Base-by-base conservation (phyloP, 2,888 invertebrate species). In the Iselma pallidipennis region DNA sequence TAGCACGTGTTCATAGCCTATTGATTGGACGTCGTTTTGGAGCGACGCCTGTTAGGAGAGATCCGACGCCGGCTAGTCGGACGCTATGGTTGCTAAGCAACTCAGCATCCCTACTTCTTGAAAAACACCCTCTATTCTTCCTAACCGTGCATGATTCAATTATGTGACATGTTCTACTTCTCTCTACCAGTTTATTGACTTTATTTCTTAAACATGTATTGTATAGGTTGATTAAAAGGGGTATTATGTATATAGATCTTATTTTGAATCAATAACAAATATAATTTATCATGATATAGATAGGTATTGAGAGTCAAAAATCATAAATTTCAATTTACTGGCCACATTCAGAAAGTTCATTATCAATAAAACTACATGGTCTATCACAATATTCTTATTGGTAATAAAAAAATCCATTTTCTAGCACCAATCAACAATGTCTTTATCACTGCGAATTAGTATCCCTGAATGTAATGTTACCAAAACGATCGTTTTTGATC, bases 401-500 rank as follows among this genome's bases (percentile, higher is more conserved):
- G n/a, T n/a, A n/a, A n/a, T n/a, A n/a, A n/a, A n/a, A n/a, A n/a
- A n/a, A n/a, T n/a, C n/a, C n/a, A n/a, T n/a, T 57, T 64, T 21
- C 58, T 21, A 64, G 61, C 12, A 54, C 10, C 6, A 29, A 66
- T 64, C 68, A 63, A 72, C 74, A 69, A 82, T 82, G 82, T 79
- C 82, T 50, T 83, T 95, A 69, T 94, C 94, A 66, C 86, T 95
- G 71, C 91, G 92, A 82, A 93, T 95, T 82, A 90, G 91, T 76
- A 89, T 95, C 80, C 91, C 94, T 79, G 88, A 89, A 77, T 85
- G 86, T 78, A 91, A 92, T 81, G 94, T 95, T 77, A 95, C 95
- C 80, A 98, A 98, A 87, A 97, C 96, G 73, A 96, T 99, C 86
- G 96, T 98, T 84, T 98, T 98, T 83, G 96, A 97, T 82, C 95